Evolutionary conservation across 2,888 invertebrate species (phyloP), one percentile per base, ranked within the genome.

Genomic region (Antitype chi): DNA sequence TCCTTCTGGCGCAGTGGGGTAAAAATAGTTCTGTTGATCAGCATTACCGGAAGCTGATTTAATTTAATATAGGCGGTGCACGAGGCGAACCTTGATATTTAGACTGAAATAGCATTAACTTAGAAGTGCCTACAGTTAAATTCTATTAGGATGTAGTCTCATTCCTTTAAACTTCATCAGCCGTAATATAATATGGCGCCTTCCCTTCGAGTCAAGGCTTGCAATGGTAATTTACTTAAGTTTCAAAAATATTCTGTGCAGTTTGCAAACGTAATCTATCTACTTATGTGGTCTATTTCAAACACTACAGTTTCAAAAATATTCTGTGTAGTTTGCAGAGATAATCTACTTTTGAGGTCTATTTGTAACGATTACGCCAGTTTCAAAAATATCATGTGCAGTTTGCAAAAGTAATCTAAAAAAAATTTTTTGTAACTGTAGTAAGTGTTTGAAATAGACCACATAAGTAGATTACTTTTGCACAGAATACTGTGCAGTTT

Each of bases 41-140:
- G 28, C 15, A n/a, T 23, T 47, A 47, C 43, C 53, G n/a, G 28
- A 57, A 38, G 25, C 20, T 28, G 52, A 23, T 20, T 32, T 81
- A 73, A 78, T 74, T 57, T 9, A 64, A 81, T 81, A 64, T 53
- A 15, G 47, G n/a, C 25, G 15, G 20, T 25, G 47, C 23, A 64
- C 17, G 17, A 57, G 8, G 43, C 23, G 64, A 52, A 72, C 73
- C 23, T 23, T 70, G 72, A 20, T 57, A 23, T 79, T 79, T 5
- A 60, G 43, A 69, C 43, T 53, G 5, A 60, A 79, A 76, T 32
- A 60, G 32, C 52, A 13, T 32, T 55, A 32, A 20, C 7, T 7
- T 57, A 49, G 6, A 15, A 59, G 32, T n/a, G 11, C 32, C 17
- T 47, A 49, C 13, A 49, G 25, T 25, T 20, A 52, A n/a, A 79